Evolutionary conservation across 2,797 vertebrate species (phyloP).

Genomic region (Synanceia verrucosa): DNA sequence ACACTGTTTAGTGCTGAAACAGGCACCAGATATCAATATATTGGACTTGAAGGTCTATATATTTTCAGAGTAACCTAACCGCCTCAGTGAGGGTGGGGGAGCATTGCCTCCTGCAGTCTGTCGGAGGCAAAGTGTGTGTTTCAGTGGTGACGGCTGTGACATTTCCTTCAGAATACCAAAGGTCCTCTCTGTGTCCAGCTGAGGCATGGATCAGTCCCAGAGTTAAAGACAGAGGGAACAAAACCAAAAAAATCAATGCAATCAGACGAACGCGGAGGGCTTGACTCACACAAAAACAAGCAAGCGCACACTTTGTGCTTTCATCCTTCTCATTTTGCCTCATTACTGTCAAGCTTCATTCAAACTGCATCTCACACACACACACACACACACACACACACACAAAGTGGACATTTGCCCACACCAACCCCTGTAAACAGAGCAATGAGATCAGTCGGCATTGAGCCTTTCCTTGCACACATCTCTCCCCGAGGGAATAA

Average conservation of each 20-base stretch:
- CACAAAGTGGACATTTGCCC: constrained; percentile 36
- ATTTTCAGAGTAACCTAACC: constrained; percentile 37
- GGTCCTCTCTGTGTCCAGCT: constrained; percentile 33
- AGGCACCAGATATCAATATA: constrained; percentile 10
- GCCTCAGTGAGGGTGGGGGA: neutral
- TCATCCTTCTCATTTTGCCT: constrained; percentile 33
- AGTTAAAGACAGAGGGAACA: constrained; percentile 47
- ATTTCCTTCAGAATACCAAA: constrained; percentile 68
- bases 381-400: constrained; percentile 14
- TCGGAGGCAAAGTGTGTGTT: constrained; percentile 50
- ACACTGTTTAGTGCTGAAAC: neutral
- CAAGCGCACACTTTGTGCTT: constrained; percentile 1
- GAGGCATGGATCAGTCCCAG: constrained; percentile 41
- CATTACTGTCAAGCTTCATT: constrained; percentile 41
- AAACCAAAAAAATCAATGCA: constrained; percentile 58
- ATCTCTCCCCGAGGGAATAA: constrained; percentile 29
- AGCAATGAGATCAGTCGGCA: constrained; percentile 52
- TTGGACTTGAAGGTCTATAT: constrained; percentile 15
- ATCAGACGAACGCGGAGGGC: constrained; percentile 35
- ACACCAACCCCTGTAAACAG: constrained; percentile 16
- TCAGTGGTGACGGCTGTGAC: constrained; percentile 58
- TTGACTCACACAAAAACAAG: constrained; percentile 31
- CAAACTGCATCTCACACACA: constrained; percentile 5
- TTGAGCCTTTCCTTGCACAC: constrained; percentile 18
- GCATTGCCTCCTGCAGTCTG: constrained; percentile 1